Evolutionary conservation across 1,140 invertebrate genomes (phyloP).

Genomic region (Listronotus oregonensis): DNA sequence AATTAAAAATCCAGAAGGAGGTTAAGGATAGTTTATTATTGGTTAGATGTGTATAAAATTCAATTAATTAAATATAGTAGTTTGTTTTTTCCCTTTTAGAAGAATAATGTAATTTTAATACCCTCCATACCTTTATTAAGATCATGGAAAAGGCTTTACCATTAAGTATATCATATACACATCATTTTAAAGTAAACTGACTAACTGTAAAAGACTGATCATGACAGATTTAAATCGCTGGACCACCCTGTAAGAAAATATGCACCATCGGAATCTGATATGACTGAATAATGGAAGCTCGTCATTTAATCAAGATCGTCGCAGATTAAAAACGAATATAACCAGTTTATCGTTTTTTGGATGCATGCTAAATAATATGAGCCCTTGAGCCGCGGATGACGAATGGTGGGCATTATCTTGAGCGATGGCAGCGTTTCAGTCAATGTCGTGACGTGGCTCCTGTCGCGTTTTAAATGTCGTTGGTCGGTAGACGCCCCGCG

Average conservation of each 20-base stretch:
- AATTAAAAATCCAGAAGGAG: too few relatives aligned
- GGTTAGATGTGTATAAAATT: too few relatives aligned
- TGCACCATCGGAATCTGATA: conserved; percentile 20
- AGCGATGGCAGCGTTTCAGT: conserved; percentile 47
- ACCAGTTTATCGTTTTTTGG: conserved; percentile 32
- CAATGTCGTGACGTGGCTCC: conserved; percentile 46
- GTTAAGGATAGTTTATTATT: too few relatives aligned
- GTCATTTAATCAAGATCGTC: conserved; percentile 38
- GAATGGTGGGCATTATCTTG: conserved; percentile 46
- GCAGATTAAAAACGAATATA: conserved; percentile 39
- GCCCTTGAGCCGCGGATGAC: conserved; percentile 43
- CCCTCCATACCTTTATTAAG: too few relatives aligned
- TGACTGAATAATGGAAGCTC: conserved; percentile 29
- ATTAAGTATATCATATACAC: too few relatives aligned
- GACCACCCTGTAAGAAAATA: conserved; percentile 19
- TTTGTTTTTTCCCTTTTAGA: too few relatives aligned
- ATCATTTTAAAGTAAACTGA: neutral
- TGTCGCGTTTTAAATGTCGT: conserved; percentile 46
- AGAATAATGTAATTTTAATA: too few relatives aligned
- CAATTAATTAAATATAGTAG: too few relatives aligned
- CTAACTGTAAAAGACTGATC: too few relatives aligned
- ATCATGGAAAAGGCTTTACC: too few relatives aligned
- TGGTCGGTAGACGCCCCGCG: conserved; percentile 34
- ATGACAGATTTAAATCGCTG: too few relatives aligned
- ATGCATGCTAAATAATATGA: conserved; percentile 39